Percentiles rank a stretch among this genome's conserved stretches.
Evolutionary conservation across 1,140 invertebrate genomes (phyloP).

Genomic region (Adoxophyes honmai): DNA sequence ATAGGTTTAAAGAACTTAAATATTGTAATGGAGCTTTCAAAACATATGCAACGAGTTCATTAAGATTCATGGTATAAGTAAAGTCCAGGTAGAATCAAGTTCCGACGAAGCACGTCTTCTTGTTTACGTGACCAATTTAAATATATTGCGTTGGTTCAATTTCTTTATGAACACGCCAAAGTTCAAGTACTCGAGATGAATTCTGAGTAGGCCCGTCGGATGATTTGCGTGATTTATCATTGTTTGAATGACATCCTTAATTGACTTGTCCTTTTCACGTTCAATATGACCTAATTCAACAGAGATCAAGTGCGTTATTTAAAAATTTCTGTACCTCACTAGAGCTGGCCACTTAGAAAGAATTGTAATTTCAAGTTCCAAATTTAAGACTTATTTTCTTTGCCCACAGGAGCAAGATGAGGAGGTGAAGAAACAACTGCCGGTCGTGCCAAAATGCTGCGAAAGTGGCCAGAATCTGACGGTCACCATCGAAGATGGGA

Average conservation of each 20-base stretch:
- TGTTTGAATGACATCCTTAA: constrained; percentile 55
- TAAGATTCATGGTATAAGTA: background rate
- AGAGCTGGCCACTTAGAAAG: too few species aligned
- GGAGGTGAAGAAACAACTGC: constrained; percentile 51
- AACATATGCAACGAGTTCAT: too few species aligned
- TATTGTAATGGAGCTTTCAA: too few species aligned
- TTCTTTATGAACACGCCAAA: constrained; percentile 56
- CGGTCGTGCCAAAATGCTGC: constrained; percentile 71
- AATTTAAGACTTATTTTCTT: constrained; percentile 18
- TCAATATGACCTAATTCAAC: constrained; percentile 44
- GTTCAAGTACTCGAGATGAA: constrained; percentile 58
- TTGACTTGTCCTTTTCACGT: constrained; percentile 54
- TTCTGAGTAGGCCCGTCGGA: constrained; percentile 51
- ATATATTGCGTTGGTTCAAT: constrained; percentile 37
- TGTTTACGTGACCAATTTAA: constrained; percentile 31
- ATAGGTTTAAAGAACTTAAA: too few species aligned
- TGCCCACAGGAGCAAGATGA: constrained; percentile 49
- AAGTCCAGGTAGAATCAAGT: constrained; percentile 4
- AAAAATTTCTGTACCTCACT: too few species aligned
- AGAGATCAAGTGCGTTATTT: too few species aligned
- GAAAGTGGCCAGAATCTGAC: constrained; percentile 67
- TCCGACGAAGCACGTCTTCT: background rate
- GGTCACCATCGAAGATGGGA: constrained; percentile 49
- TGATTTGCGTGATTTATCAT: constrained; percentile 55
- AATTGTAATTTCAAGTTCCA: too few species aligned